These are phyloP conservation scores for Agrilus mali DNA, from an alignment of 2,888 invertebrate species.

Conservation along the genomic window DNA sequence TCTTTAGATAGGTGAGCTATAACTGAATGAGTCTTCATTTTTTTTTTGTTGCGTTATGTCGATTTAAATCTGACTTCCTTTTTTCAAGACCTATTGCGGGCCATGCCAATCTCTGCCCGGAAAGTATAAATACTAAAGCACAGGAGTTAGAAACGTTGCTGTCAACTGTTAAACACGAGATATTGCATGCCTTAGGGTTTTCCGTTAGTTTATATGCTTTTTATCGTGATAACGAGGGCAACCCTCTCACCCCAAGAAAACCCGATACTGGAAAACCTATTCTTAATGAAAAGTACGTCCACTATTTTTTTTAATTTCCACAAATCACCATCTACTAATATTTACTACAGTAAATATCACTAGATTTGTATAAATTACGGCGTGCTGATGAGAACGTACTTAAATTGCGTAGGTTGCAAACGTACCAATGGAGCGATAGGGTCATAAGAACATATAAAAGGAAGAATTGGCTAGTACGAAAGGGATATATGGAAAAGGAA, in stretches of 20 bases:
- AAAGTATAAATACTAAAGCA: conserved; percentile 80
- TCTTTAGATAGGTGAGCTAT: conserved; percentile 54
- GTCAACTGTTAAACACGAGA: conserved; percentile 97
- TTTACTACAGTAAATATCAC: too few species aligned
- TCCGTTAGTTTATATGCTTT: conserved; percentile 95
- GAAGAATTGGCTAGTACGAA: conserved; percentile 27
- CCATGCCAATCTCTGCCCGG: conserved; percentile 95
- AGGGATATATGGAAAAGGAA: conserved; percentile 29
- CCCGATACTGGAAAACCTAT: conserved; percentile 80
- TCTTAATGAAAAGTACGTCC: conserved; percentile 70
- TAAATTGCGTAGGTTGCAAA: conserved; percentile 54
- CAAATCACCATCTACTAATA: too few species aligned
- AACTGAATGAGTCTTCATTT: too few species aligned
- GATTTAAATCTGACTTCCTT: conserved; percentile 1
- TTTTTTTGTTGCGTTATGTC: conserved; percentile 36
- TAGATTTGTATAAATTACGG: too few species aligned
- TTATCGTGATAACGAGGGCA: conserved; percentile 81
- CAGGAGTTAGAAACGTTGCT: conserved; percentile 83
- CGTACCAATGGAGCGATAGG: conserved; percentile 87
- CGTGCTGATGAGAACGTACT: too few species aligned
- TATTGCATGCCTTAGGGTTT: conserved; percentile 94
- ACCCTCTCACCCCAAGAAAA: conserved; percentile 69
- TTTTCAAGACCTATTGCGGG: conserved; percentile 85
- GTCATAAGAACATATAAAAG: conserved; percentile 68
- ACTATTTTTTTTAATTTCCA: neutral